A percentile compares a stretch with the other conserved stretches of the same genome.
These are phyloP conservation scores for Prietella phreatophila DNA, from an alignment of 2,113 vertebrate genomes.

Conservation along the genomic window DNA sequence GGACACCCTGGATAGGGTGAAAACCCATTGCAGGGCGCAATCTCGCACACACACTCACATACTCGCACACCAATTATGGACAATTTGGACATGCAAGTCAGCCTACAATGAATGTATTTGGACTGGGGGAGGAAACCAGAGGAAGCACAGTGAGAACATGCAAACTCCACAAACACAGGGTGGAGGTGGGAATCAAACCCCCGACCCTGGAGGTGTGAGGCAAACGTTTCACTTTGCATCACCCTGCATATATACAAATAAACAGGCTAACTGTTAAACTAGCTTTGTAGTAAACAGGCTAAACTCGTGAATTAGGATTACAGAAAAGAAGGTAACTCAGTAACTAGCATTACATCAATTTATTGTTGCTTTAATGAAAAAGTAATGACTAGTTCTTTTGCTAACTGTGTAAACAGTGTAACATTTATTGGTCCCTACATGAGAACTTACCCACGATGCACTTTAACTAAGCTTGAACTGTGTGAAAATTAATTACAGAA, in stretches of 20 bases:
- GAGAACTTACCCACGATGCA: not conserved
- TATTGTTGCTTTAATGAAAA: conserved; percentile 1
- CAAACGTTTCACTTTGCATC: not conserved
- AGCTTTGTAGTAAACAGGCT: not conserved
- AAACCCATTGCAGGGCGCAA: too few relatives aligned
- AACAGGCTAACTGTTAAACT: not conserved
- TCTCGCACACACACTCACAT: too few relatives aligned
- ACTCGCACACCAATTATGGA: too few relatives aligned
- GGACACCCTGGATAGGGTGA: too few relatives aligned
- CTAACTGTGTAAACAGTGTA: not conserved
- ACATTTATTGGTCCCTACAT: not conserved
- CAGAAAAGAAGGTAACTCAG: not conserved
- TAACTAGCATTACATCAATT: not conserved
- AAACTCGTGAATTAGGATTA: not conserved
- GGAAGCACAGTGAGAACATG: too few relatives aligned
- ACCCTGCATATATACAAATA: not conserved
- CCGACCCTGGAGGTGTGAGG: too few relatives aligned
- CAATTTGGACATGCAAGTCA: too few relatives aligned
- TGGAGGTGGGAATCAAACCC: too few relatives aligned
- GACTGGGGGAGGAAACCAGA: too few relatives aligned
- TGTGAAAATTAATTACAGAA: not conserved
- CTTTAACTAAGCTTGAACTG: not conserved
- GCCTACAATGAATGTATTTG: too few relatives aligned
- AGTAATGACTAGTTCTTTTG: not conserved
- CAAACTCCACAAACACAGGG: too few relatives aligned